Evolutionary conservation across 2,113 vertebrate species (phyloP).

Genomic region (Dipodomys merriami): DNA sequence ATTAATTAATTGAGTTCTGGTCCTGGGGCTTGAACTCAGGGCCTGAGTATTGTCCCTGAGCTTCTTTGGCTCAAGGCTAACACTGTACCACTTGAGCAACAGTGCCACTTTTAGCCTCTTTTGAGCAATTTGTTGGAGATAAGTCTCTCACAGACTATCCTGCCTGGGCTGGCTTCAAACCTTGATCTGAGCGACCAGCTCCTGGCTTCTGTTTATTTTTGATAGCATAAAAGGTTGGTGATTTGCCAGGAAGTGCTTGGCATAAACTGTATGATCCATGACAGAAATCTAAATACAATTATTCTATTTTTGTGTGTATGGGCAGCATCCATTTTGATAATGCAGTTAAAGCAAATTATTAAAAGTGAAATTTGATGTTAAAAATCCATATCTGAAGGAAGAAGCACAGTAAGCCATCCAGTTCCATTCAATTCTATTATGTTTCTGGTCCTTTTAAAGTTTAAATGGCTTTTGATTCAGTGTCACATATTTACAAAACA

Average conservation of each 20-base stretch:
- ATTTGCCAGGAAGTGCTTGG: constrained; percentile 50
- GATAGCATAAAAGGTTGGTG: not conserved
- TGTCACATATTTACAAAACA: constrained; percentile 75
- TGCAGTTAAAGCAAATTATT: constrained; percentile 46
- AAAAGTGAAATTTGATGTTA: constrained; percentile 58
- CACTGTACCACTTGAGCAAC: too few relatives aligned
- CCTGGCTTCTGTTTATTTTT: not conserved
- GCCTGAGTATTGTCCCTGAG: too few relatives aligned
- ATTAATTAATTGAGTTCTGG: too few relatives aligned
- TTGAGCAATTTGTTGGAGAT: too few relatives aligned
- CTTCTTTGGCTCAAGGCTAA: too few relatives aligned
- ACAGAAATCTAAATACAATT: constrained; percentile 72
- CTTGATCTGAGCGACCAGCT: too few relatives aligned
- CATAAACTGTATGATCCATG: not conserved
- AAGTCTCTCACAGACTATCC: too few relatives aligned
- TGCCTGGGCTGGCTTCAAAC: too few relatives aligned
- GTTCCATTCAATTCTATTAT: constrained; percentile 60
- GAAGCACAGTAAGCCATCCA: constrained; percentile 43
- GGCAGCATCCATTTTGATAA: constrained; percentile 49
- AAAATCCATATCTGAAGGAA: constrained; percentile 58
- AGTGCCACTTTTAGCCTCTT: too few relatives aligned
- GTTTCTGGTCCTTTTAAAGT: constrained; percentile 53
- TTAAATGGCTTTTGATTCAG: constrained; percentile 73
- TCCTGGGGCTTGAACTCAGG: too few relatives aligned
- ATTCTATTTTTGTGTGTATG: constrained; percentile 42